phyloP scores from a whole-genome alignment of 2,888 invertebrate genomes.

The Vesta saturnalis region DNA sequence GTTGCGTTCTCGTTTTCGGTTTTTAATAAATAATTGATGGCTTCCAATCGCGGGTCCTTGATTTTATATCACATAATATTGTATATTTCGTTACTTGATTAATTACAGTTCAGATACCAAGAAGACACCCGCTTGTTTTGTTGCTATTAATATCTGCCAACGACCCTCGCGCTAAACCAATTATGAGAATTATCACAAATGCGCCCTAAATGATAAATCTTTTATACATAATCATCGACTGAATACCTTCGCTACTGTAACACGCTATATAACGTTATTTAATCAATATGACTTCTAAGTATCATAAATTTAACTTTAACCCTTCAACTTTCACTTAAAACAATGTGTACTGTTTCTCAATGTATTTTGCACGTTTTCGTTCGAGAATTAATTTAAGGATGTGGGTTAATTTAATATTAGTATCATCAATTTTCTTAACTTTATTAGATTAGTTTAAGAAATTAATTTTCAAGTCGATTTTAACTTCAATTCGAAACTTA shows the following conservation, averaged over 20 bases:
- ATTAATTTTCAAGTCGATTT: slow-evolving; percentile 13
- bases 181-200: slow-evolving; percentile 55
- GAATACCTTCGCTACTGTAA: slow-evolving; percentile 49
- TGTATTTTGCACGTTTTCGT: slow-evolving; percentile 6
- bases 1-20: not conserved
- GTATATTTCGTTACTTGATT: slow-evolving; percentile 47
- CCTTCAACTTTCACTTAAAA: slow-evolving; percentile 19
- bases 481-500: slow-evolving; percentile 4
- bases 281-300: slow-evolving; percentile 43
- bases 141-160: slow-evolving; percentile 56
- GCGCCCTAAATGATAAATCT: slow-evolving; percentile 55
- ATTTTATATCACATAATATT: slow-evolving; percentile 34
- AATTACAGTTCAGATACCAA: slow-evolving; percentile 49
- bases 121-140: slow-evolving; percentile 52
- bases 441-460: slow-evolving; percentile 14
- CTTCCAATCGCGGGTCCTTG: not conserved
- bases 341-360: slow-evolving; percentile 1
- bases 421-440: slow-evolving; percentile 12
- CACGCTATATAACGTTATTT: slow-evolving; percentile 46
- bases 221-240: slow-evolving; percentile 53
- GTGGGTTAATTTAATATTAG: slow-evolving; percentile 12
- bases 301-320: slow-evolving; percentile 46
- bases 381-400: slow-evolving; percentile 12
- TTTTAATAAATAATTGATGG: not conserved
- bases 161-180: slow-evolving; percentile 53